These are phyloP conservation scores for Vanessa tameamea DNA, from an alignment of 1,140 invertebrate genomes.

Conservation along the genomic window DNA sequence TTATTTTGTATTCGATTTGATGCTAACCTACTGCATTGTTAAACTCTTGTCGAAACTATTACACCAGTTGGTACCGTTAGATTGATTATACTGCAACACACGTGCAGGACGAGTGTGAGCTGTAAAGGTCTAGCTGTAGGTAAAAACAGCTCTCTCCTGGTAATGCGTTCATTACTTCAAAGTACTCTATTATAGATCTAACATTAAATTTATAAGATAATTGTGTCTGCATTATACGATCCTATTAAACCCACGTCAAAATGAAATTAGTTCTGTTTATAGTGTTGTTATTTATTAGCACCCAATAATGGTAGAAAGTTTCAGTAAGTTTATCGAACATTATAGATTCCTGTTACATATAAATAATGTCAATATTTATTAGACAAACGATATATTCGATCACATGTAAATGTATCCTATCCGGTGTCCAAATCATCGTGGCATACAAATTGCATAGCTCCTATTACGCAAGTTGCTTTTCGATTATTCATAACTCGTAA, in stretches of 20 bases:
- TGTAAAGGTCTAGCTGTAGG: constrained; percentile 12
- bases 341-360: no score
- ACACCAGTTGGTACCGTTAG: constrained; percentile 31
- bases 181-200: not conserved
- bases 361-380: no score
- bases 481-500: constrained; percentile 24
- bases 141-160: constrained; percentile 13
- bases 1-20: not conserved
- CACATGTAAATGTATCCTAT: constrained; percentile 15
- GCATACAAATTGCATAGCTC: constrained; percentile 28
- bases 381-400: not conserved
- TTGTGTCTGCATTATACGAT: no score
- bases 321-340: no score
- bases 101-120: constrained; percentile 23
- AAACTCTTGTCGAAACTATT: not conserved
- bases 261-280: no score
- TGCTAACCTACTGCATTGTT: not conserved
- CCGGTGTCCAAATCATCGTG: constrained; percentile 23
- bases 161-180: not conserved
- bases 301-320: no score
- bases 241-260: not conserved
- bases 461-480: constrained; percentile 24
- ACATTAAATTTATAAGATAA: not conserved
- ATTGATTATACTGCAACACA: constrained; percentile 34
- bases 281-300: no score